Conservation (phyloP, 2,113 vertebrate species). For the Vulpes lagopus region DNA sequence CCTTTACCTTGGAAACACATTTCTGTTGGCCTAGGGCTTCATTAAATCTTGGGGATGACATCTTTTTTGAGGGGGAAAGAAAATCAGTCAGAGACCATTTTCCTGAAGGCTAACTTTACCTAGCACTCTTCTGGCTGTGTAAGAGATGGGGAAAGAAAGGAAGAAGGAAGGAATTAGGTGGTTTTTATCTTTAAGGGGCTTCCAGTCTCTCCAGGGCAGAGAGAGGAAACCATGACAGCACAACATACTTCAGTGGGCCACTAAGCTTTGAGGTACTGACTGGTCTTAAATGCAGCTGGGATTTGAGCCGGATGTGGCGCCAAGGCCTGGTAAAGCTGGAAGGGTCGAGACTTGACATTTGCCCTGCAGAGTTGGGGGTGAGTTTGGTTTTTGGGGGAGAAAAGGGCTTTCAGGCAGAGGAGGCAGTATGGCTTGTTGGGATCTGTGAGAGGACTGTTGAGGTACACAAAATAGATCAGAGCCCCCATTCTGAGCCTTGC, state of each 20-base stretch:
- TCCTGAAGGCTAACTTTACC: background rate
- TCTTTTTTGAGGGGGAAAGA: conserved; percentile 11
- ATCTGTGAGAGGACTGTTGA: background rate
- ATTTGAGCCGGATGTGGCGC: background rate
- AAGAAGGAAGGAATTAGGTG: background rate
- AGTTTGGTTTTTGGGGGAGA: background rate
- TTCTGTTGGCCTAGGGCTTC: conserved; percentile 28
- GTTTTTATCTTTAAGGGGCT: background rate
- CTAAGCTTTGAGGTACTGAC: background rate
- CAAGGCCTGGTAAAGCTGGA: background rate
- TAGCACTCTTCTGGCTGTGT: background rate
- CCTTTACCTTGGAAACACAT: conserved; percentile 55
- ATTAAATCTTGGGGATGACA: conserved; percentile 34
- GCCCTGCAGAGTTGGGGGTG: background rate
- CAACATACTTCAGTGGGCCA: background rate
- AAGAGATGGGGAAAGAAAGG: background rate
- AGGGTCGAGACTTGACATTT: background rate
- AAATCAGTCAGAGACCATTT: background rate
- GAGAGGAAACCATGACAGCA: background rate
- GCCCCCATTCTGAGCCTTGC: background rate
- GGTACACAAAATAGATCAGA: background rate
- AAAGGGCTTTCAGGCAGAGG: background rate
- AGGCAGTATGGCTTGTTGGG: background rate
- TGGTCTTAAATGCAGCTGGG: background rate
- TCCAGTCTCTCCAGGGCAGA: background rate